Evolutionary conservation across 2,888 invertebrate species (phyloP).

Genomic region (Strigamia maritima): DNA sequence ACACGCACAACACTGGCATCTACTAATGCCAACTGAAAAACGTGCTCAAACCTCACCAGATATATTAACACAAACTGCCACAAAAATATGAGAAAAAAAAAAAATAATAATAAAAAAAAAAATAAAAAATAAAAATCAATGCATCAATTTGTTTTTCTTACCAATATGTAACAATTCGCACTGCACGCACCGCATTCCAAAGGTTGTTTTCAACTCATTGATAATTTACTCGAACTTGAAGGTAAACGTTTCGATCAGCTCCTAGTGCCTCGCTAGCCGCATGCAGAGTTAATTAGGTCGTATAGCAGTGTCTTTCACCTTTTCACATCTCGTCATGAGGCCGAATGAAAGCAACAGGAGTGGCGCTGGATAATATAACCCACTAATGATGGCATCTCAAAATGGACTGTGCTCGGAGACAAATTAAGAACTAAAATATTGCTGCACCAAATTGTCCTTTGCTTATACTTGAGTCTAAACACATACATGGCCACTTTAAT

Average conservation of each 20-base stretch:
- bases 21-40: slow-evolving; percentile 8
- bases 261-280: neutral
- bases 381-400: neutral
- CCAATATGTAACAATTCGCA: neutral
- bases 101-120: neutral
- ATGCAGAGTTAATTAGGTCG: neutral
- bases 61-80: neutral
- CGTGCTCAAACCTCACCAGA: slow-evolving; percentile 6
- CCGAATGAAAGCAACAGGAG: neutral
- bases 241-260: neutral
- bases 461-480: neutral
- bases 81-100: neutral
- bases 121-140: neutral
- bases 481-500: neutral
- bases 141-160: neutral
- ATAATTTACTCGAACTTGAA: neutral
- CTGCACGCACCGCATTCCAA: too few relatives aligned
- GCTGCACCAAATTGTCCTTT: neutral
- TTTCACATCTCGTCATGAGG: neutral
- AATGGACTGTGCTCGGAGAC: neutral
- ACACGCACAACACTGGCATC: slow-evolving; percentile 6
- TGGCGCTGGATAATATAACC: neutral
- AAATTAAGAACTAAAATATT: neutral
- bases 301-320: neutral
- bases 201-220: neutral